phyloP scores from a whole-genome alignment of 2,888 invertebrate species.

The Stenchaetothrips biformis region DNA sequence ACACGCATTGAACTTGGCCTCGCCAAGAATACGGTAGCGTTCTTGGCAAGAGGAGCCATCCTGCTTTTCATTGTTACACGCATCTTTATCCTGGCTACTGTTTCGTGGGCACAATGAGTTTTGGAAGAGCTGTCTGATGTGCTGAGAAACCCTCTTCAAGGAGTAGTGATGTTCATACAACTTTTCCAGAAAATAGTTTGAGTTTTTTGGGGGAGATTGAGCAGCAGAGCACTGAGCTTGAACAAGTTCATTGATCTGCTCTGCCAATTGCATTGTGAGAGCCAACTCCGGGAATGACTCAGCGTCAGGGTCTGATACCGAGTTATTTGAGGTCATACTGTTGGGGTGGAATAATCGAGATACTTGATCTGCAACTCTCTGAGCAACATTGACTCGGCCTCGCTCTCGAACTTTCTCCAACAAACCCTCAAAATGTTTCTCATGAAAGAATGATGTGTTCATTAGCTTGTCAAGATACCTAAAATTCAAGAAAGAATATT shows the following conservation, averaged over 20 bases:
- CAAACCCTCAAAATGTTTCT: slow-evolving; percentile 70
- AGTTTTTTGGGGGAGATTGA: not conserved
- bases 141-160: not conserved
- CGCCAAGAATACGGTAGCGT: not conserved
- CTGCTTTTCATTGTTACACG: slow-evolving; percentile 6
- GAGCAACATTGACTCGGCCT: slow-evolving; percentile 60
- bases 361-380: slow-evolving; percentile 70
- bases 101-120: not conserved
- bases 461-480: slow-evolving; percentile 78
- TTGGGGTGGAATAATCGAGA: slow-evolving; percentile 37
- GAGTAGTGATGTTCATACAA: slow-evolving; percentile 1
- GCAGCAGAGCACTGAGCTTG: slow-evolving; percentile 2
- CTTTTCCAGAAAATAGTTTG: not conserved
- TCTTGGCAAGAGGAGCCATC: not conserved
- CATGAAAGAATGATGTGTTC: slow-evolving; percentile 80
- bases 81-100: not conserved
- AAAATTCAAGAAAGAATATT: not conserved
- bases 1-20: slow-evolving; percentile 9
- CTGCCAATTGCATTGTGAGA: not conserved
- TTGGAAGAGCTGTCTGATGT: slow-evolving; percentile 3
- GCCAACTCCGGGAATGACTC: not conserved
- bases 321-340: slow-evolving; percentile 29
- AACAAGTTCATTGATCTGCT: slow-evolving; percentile 15
- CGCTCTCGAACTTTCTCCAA: slow-evolving; percentile 70
- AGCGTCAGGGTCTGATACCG: not conserved